Percentiles rank a stretch among this genome's conserved stretches.
Evolutionary conservation across 2,888 invertebrate genomes (phyloP).

Genomic region (Lasioglossum pauxillum): DNA sequence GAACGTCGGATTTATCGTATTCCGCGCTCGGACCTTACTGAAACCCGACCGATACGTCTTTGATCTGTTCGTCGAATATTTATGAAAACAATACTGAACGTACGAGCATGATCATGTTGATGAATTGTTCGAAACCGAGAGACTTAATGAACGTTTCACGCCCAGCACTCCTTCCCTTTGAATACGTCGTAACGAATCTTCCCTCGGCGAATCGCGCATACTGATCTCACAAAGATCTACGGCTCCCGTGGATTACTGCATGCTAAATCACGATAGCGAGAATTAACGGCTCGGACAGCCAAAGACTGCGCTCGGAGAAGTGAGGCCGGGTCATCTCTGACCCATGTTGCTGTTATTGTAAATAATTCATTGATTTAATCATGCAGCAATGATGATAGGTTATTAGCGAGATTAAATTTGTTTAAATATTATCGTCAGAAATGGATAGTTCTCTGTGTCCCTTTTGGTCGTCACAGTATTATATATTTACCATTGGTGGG

Average conservation of each 20-base stretch:
- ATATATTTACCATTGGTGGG: not conserved
- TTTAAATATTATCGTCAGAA: not conserved
- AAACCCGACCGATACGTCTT: slow-evolving; percentile 43
- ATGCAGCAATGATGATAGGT: not conserved
- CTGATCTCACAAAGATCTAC: slow-evolving; percentile 1
- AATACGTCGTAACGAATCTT: slow-evolving; percentile 11
- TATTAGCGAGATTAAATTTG: not conserved
- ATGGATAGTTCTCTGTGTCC: not conserved
- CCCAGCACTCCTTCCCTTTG: too few relatives aligned
- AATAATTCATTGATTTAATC: not conserved
- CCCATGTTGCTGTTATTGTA: not conserved
- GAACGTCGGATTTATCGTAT: slow-evolving; percentile 72
- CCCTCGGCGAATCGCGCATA: slow-evolving; percentile 1
- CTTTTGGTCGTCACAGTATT: not conserved
- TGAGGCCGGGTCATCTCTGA: not conserved
- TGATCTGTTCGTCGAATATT: slow-evolving; percentile 60
- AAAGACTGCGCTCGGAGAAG: not conserved
- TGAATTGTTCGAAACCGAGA: not conserved
- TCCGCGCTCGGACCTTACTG: slow-evolving; percentile 48
- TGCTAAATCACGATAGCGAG: not conserved
- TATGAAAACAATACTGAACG: slow-evolving; percentile 43
- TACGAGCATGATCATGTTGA: not conserved
- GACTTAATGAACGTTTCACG: slow-evolving; percentile 24
- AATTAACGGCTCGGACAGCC: not conserved
- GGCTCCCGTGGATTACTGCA: not conserved